Base-by-base conservation (phyloP, 1,140 invertebrate species). In the Diachasma alloeum region DNA sequence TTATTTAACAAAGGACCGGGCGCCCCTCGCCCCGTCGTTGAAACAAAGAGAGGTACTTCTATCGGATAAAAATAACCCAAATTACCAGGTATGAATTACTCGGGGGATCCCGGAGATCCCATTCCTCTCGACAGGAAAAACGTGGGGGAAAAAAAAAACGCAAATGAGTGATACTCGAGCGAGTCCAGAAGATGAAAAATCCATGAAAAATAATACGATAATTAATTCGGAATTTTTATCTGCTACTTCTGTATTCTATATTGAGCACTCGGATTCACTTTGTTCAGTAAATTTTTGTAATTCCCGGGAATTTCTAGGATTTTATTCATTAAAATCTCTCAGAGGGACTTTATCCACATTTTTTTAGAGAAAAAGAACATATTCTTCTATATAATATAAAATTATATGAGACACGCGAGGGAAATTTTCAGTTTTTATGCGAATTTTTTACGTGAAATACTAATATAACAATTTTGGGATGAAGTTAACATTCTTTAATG, bases 61-160 rank as follows among this genome's bases (percentile, higher is more conserved):
- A 75, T 75, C 15, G 63, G 63, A 10, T 75, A 70, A 75, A 75
- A 75, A 75, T 71, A 75, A 70, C 74, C 74, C 19, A 75, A 75
- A 75, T 75, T 75, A 70, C 31, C 10, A 31, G 36, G 46, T 70
- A 70, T 75, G 67, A 75, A 75, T 59, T 75, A 75, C 67, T 59
- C 46, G 36, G 19, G 48, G 63, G 31, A 42, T 37, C 13, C 10
- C 48, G 4, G 19, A 10, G 2, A 19, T 19, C 15, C 19, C 48
- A 56, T 19, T 22, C n/a, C 48, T 56, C 48, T 63, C 15, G 26
- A 31, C 42, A 44, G 48, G 24, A 2, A 48, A 37, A 10, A 17
- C 31, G 36, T 26, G 26, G 36, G 59, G 53, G 53, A 44, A 24
- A 76, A 66, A 66, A 76, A 72, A 72, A 36, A 63, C 37, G 59